Evolutionary conservation across 2,888 invertebrate genomes (phyloP), one percentile per base, ranked within the genome.

Genomic region (Geotrupes spiniger): DNA sequence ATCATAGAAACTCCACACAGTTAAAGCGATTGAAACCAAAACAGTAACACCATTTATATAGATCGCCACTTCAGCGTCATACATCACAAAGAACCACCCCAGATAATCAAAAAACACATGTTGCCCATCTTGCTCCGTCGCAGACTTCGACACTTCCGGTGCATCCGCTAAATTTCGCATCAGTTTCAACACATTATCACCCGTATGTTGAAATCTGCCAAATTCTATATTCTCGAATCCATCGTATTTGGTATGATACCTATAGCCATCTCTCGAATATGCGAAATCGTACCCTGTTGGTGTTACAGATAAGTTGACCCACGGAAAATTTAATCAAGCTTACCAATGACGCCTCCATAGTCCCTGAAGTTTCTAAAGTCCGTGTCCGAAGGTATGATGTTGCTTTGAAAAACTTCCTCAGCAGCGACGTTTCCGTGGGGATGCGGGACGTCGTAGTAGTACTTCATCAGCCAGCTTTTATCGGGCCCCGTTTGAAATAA

Each of bases 401-500:
- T 81, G 51, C 74, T 76, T 59, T 85, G 81, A 66, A 86, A 86
- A 11, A 85, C 69, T 64, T 86, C 85, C 65, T 86, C 84, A 0
- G 72, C 76, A 5, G 74, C 62, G 8, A 72, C 76, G 43, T 77
- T 75, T 2, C 79, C 83, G 65, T 75, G 78, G 0, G 85, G 85
- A 70, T 83, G 77, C 0, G 80, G 80, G 1, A 79, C 82, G 21
- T 74, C 42, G 2, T 52, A 52, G 52, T 78, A 78, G 59, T 73
- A 71, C 45, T 75, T 73, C 59, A 89, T 73, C 0, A 89, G 70
- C 74, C 89, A 82, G 0, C 85, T 80, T 65, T 84, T 82, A 43
- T 78, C 75, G 4, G 91, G 91, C 1, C 89, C 89, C 28, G 87
- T 83, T 77, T 97, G 97, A 66, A 97, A 97, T 4, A 97, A 76